Percentiles rank a stretch among this genome's conserved stretches.
These are phyloP conservation scores for Formica selysi DNA, from an alignment of 1,140 invertebrate genomes.

Conservation along the genomic window DNA sequence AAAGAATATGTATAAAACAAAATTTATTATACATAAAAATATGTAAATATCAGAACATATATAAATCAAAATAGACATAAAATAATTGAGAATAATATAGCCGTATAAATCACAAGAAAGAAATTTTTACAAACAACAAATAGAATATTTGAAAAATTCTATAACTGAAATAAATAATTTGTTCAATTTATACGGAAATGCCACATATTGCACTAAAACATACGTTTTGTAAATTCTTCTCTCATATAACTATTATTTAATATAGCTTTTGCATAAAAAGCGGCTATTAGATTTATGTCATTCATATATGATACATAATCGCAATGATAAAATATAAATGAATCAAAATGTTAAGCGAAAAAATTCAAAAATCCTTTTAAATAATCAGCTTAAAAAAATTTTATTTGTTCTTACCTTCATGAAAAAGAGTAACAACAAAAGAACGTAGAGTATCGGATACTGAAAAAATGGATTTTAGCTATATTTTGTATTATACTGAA, in stretches of 20 bases:
- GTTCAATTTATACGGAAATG: neutral
- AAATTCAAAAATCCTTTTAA: neutral
- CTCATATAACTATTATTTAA: neutral
- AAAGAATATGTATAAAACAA: neutral
- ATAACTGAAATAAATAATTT: slow-evolving; percentile 2
- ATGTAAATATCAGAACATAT: neutral
- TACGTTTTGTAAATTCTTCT: neutral
- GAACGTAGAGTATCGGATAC: neutral
- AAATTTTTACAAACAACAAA: neutral
- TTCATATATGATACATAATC: neutral
- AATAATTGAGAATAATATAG: neutral
- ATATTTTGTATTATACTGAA: neutral
- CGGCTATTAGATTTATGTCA: neutral
- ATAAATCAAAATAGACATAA: neutral
- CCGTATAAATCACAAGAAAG: neutral
- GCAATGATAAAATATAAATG: neutral
- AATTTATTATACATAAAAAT: slow-evolving; percentile 1
- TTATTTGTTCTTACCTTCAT: neutral
- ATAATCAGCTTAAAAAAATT: neutral
- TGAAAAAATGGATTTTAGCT: slow-evolving; percentile 7
- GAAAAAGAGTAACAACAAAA: neutral
- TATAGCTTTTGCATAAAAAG: neutral
- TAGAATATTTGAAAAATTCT: neutral
- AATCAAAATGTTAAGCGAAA: neutral
- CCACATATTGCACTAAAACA: neutral